phyloP scores from a whole-genome alignment of 2,888 invertebrate genomes.

The Lucinisca nassula region DNA sequence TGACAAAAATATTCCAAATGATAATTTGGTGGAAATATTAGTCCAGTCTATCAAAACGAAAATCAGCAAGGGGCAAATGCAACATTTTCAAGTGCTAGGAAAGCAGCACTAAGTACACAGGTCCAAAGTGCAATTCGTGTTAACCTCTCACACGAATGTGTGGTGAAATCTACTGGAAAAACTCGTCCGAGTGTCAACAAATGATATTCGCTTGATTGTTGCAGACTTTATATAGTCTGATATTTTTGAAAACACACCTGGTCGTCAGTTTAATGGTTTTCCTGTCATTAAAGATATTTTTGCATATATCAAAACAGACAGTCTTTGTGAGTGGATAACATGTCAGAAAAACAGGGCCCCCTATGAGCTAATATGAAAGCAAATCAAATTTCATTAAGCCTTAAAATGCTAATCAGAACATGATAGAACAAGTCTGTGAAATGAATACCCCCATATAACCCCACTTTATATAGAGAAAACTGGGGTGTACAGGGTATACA shows the following conservation, averaged over 20 bases:
- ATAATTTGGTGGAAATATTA: not conserved
- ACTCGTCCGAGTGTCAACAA: not conserved
- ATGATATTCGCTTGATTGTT: not conserved
- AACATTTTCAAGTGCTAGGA: not conserved
- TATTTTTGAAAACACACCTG: not conserved
- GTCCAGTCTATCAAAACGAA: not conserved
- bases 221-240: not conserved
- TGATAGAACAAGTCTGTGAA: too few species aligned
- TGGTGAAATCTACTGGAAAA: not conserved
- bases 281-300: not conserved
- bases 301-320: not conserved
- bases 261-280: not conserved
- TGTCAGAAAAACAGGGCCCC: not conserved
- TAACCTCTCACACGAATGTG: not conserved
- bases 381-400: too few species aligned
- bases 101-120: constrained; percentile 4
- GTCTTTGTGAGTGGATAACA: not conserved
- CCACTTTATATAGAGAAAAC: too few species aligned
- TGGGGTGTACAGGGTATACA: too few species aligned
- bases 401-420: too few species aligned
- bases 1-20: constrained; percentile 4
- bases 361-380: too few species aligned
- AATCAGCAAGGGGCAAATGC: not conserved
- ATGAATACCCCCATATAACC: too few species aligned
- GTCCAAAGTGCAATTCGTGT: not conserved